These are phyloP conservation scores for Microchrysa polita DNA, from an alignment of 2,888 invertebrate species.

Conservation along the genomic window DNA sequence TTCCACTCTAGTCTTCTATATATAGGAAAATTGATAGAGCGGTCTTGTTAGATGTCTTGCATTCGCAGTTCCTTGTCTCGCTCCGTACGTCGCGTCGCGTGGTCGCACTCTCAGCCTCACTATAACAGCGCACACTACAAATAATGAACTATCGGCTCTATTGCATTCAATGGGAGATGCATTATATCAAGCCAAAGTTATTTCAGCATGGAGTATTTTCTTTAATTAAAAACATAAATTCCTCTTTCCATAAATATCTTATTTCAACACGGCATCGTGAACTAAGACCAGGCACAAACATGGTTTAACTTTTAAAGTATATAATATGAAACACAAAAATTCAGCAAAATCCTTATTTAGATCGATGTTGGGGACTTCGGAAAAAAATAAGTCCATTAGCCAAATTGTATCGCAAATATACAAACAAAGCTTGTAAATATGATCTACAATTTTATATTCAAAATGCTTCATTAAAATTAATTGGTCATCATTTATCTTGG, in stretches of 20 bases:
- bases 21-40: conserved; percentile 44
- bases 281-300: conserved; percentile 2
- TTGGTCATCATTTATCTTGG: conserved; percentile 29
- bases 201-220: conserved; percentile 32
- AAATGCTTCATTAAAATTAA: conserved; percentile 40
- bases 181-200: conserved; percentile 40
- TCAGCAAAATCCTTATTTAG: conserved; percentile 10
- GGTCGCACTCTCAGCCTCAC: neutral
- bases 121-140: conserved; percentile 14
- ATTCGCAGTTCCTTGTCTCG: conserved; percentile 37
- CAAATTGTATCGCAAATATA: conserved; percentile 31
- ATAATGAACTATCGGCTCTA: neutral
- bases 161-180: conserved; percentile 26
- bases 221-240: conserved; percentile 41
- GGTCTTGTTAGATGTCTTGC: conserved; percentile 44
- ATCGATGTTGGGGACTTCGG: neutral
- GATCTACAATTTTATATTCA: conserved; percentile 27
- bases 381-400: conserved; percentile 30
- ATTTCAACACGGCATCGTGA: conserved; percentile 20
- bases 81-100: too few species aligned
- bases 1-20: conserved; percentile 39
- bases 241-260: conserved; percentile 35
- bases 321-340: conserved; percentile 9
- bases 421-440: conserved; percentile 31
- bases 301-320: conserved; percentile 6